These are phyloP conservation scores for Pachyuromys duprasi DNA, from an alignment of 2,797 vertebrate species.

Conservation along the genomic window DNA sequence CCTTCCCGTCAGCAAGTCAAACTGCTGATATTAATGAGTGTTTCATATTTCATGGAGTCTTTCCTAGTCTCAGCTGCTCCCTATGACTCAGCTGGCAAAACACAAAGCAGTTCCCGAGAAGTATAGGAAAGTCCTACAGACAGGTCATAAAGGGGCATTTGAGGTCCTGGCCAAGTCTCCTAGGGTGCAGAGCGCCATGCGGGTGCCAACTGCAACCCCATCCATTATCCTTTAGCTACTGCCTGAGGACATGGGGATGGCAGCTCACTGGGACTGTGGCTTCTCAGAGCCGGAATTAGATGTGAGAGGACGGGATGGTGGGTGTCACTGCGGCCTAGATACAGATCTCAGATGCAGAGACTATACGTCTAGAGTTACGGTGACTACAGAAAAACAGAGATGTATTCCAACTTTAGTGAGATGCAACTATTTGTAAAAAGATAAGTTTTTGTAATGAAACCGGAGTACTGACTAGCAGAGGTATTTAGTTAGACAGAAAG, in stretches of 20 bases:
- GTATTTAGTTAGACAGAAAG: background rate
- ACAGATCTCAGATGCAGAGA: background rate
- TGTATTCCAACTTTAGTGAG: background rate
- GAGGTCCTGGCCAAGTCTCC: slow-evolving; percentile 14
- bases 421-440: background rate
- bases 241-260: background rate
- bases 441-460: background rate
- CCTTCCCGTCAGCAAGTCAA: slow-evolving; percentile 85
- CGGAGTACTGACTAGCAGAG: background rate
- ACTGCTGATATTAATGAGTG: slow-evolving; percentile 82
- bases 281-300: background rate
- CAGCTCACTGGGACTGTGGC: background rate
- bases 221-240: background rate
- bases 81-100: slow-evolving; percentile 79
- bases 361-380: background rate
- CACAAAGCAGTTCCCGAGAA: slow-evolving; percentile 70
- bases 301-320: background rate
- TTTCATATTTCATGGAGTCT: slow-evolving; percentile 85
- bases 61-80: slow-evolving; percentile 81
- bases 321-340: background rate
- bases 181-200: background rate
- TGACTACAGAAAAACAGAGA: background rate
- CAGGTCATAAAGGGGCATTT: slow-evolving; percentile 64
- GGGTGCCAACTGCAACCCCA: slow-evolving; percentile 1
- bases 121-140: slow-evolving; percentile 63